Evolutionary conservation across 2,797 vertebrate species (phyloP), one percentile per base, ranked within the genome.

Genomic region (Gorsachius magnificus): DNA sequence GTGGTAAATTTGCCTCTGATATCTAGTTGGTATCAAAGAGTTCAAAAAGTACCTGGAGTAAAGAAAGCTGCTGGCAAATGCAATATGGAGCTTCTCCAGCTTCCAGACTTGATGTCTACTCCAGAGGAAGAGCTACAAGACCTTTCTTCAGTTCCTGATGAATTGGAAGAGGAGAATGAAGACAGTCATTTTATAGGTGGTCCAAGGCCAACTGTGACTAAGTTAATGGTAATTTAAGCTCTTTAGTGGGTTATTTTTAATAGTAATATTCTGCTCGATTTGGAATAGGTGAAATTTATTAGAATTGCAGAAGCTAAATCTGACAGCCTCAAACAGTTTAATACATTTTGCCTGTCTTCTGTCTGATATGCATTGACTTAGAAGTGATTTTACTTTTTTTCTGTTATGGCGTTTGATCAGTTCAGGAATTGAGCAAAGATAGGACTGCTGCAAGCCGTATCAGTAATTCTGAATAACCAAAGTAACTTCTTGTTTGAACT

Each of bases 201-300:
- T 78, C 99, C 99, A 22, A 98, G 99, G 93, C 99, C 99, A 90
- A 99, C 99, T 41, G 98, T 99, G 98, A 98, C 98, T 69, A 99
- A 99, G 93, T 98, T 99, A 82, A 98, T 99, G 98, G 99, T 99
- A 99, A 98, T 96, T 97, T 20, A 95, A 92, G 87, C 48, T 83
- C 94, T 96, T 83, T 53, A 69, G n/a, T 68, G 6, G 63, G 12
- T 46, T 86, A 8, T 28, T 87, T 94, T 60, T 61, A 31, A 14
- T 66, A 36, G 35, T 21, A 26, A 8, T 66, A 31, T 18, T 79
- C 19, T 76, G 7, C 29, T 61, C 81, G 18, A 26, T 66, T 92
- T 90, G 29, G 13, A 45, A 16, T 77, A 80, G 11, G 12, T 80
- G 28, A 31, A 70, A 31, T 41, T 46, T 41, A 43, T 48, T 72